Evolutionary conservation across 2,113 vertebrate species (phyloP), one percentile per base, ranked within the genome.

Genomic region (Leptobrachium ailaonicum): DNA sequence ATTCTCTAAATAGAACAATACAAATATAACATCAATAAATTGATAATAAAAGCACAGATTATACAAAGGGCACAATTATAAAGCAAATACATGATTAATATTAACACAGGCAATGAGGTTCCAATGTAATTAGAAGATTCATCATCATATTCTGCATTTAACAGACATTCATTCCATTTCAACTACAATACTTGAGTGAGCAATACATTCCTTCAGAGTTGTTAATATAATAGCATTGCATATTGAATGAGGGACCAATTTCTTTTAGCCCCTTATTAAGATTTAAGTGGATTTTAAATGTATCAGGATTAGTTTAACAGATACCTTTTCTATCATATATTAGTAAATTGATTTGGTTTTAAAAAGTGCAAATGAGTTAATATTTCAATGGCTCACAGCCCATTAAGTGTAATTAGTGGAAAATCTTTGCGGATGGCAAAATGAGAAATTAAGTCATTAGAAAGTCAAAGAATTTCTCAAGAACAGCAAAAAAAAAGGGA

Each of bases 321-420:
- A 64, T 83, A 77, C 64, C 84, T 82, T 83, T 84, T 84, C 56
- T 43, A 84, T 83, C 85, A 85, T 88, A 78, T 80, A 79, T 83
- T 73, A 82, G 85, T 82, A 86, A 86, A 82, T 83, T 84, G 82
- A 76, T 83, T 86, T 85, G 84, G 67, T 58, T 82, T 83, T 87
- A 88, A 84, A 67, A 74, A 66, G 82, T 80, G 84, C 71, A 84
- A 86, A 75, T 85, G 78, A 83, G 54, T 85, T 85, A 88, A 87
- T 86, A 88, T 88, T 88, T 88, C 74, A 85, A 82, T 84, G 88
- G 83, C 83, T 85, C 84, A 87, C 82, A 84, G 84, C 83, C 83
- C 86, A 87, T 88, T 89, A 89, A 84, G 84, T 82, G 84, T 86
- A 85, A 89, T 89, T 86, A 90, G 87, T 73, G 83, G 77, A 81